A percentile compares a stretch with the other conserved stretches of the same genome.
Evolutionary conservation across 2,113 vertebrate species (phyloP).

Genomic region (Martes martes): DNA sequence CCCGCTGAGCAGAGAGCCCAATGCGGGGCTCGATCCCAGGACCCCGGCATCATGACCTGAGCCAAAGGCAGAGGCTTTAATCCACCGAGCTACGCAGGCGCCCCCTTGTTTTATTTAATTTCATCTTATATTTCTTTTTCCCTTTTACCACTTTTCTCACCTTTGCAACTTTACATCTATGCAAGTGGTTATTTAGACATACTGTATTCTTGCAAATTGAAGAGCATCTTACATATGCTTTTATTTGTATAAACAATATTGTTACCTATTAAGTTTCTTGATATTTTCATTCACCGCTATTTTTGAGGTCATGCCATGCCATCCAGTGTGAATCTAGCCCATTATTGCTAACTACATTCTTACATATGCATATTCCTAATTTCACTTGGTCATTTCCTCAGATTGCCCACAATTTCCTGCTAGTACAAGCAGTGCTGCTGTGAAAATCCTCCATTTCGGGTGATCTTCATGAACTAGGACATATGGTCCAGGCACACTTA

Average conservation of each 20-base stretch:
- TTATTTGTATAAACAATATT: neutral
- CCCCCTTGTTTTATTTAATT: neutral
- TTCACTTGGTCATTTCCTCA: neutral
- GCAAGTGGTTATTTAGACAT: neutral
- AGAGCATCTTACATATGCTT: neutral
- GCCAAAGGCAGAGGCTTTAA: too few species aligned
- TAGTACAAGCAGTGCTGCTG: neutral
- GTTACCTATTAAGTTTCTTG: neutral
- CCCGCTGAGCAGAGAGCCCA: too few species aligned
- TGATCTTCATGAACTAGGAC: neutral
- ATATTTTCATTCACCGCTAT: neutral
- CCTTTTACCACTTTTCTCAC: neutral
- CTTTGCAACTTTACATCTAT: neutral
- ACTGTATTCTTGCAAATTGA: neutral
- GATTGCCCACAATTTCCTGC: neutral
- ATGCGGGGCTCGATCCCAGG: too few species aligned
- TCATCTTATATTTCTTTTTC: constrained; percentile 3
- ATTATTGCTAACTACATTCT: neutral
- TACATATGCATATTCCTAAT: neutral
- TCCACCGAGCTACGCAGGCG: too few species aligned
- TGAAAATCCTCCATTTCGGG: neutral
- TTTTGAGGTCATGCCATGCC: neutral
- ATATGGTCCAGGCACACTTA: neutral
- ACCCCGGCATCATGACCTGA: too few species aligned
- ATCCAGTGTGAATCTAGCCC: neutral